These are phyloP conservation scores for Iphiclides podalirius DNA, from an alignment of 2,888 invertebrate species.

Conservation along the genomic window DNA sequence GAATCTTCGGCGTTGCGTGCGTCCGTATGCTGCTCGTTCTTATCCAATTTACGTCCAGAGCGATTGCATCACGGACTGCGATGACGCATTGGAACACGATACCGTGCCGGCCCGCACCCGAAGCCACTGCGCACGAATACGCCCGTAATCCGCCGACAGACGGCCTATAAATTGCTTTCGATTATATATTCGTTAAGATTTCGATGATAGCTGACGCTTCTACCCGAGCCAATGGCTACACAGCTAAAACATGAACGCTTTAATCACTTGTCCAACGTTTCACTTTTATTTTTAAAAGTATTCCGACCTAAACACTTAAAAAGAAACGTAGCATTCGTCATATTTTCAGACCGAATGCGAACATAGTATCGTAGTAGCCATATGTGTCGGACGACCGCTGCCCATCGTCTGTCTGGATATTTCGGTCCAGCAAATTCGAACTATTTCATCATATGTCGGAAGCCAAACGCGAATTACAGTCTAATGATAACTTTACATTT, in stretches of 20 bases:
- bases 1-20: not conserved
- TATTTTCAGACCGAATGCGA: not conserved
- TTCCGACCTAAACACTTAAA: no score
- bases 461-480: not conserved
- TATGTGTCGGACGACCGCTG: not conserved
- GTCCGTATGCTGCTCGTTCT: constrained; percentile 13
- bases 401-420: not conserved
- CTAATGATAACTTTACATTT: no score
- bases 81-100: constrained; percentile 54
- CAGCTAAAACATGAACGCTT: not conserved
- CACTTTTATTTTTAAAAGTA: no score
- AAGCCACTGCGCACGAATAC: constrained; percentile 26
- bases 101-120: constrained; percentile 33
- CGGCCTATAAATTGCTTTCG: constrained; percentile 23
- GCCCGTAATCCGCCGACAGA: constrained; percentile 13
- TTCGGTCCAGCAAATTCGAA: not conserved
- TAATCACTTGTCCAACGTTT: no score
- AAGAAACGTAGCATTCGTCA: no score
- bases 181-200: not conserved
- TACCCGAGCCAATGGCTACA: not conserved
- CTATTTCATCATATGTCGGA: not conserved
- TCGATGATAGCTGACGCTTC: not conserved
- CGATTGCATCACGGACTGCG: constrained; percentile 47
- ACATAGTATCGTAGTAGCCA: not conserved
- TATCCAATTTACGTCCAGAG: constrained; percentile 33